Conservation (phyloP, 2,113 vertebrate species). For the Antechinus stuartii region DNA sequence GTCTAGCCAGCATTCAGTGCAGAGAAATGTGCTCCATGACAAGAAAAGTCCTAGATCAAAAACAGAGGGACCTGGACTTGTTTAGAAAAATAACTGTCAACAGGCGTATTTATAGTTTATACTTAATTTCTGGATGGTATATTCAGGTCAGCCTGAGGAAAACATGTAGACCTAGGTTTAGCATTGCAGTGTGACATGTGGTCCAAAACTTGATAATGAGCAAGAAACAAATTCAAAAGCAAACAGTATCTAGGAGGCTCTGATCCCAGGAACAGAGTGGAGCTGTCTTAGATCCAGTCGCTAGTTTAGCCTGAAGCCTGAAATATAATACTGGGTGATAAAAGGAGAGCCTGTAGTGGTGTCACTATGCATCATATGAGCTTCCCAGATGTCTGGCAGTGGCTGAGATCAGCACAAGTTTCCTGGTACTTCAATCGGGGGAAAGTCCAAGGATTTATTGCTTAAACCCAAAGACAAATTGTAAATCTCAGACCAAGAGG, state of each 20-base stretch:
- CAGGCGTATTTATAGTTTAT: background rate
- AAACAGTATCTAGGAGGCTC: background rate
- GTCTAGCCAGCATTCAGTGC: background rate
- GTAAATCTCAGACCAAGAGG: background rate
- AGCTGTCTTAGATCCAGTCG: background rate
- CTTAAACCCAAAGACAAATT: background rate
- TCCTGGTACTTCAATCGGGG: background rate
- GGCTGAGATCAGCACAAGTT: background rate
- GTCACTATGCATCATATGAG: background rate
- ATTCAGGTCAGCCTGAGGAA: background rate
- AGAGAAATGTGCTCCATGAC: too few relatives aligned
- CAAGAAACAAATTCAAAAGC: background rate
- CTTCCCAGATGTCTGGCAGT: background rate
- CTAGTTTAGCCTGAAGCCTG: background rate
- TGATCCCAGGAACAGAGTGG: background rate
- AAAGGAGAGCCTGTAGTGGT: background rate
- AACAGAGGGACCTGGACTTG: background rate
- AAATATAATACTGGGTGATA: background rate
- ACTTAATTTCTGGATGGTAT: background rate
- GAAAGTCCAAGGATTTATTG: background rate
- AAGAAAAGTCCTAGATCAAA: too few relatives aligned
- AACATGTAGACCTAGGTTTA: background rate
- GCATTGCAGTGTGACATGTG: background rate
- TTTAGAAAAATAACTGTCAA: background rate
- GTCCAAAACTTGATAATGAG: background rate